Conservation (phyloP, 2,888 invertebrate species). For the Anticlea derivata region DNA sequence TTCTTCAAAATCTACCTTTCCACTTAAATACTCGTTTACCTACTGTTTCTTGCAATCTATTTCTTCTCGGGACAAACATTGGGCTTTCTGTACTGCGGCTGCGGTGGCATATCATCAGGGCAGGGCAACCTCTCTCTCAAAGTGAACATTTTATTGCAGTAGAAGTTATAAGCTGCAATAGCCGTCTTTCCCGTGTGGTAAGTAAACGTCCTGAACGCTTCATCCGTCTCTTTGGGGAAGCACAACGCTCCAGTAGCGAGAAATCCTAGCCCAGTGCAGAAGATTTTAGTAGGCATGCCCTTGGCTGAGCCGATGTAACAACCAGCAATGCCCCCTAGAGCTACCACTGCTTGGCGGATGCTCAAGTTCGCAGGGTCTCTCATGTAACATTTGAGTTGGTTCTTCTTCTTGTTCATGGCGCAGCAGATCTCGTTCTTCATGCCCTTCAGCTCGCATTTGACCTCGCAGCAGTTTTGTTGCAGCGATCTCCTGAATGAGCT, state of each 20-base stretch:
- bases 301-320: slow-evolving; percentile 33
- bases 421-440: slow-evolving; percentile 28
- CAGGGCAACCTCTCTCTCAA: slow-evolving; percentile 53
- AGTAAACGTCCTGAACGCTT: slow-evolving; percentile 44
- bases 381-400: slow-evolving; percentile 47
- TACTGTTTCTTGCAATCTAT: too few relatives aligned
- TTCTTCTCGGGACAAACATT: slow-evolving; percentile 39
- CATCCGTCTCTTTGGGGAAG: slow-evolving; percentile 65
- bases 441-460: slow-evolving; percentile 26
- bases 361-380: slow-evolving; percentile 47
- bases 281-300: slow-evolving; percentile 40
- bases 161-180: slow-evolving; percentile 42
- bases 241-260: slow-evolving; percentile 53
- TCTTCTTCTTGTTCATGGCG: slow-evolving; percentile 32
- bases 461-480: slow-evolving; percentile 23
- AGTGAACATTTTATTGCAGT: slow-evolving; percentile 39
- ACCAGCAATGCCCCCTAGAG: slow-evolving; percentile 43
- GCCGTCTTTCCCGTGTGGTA: slow-evolving; percentile 39
- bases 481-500: slow-evolving; percentile 36
- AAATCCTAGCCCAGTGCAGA: slow-evolving; percentile 48
- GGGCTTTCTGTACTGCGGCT: slow-evolving; percentile 19
- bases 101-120: slow-evolving; percentile 46
- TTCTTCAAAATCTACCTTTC: too few relatives aligned
- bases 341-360: slow-evolving; percentile 45
- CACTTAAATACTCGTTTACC: too few relatives aligned